phyloP scores from a whole-genome alignment of 2,113 vertebrate species.

The Percina caprodes region DNA sequence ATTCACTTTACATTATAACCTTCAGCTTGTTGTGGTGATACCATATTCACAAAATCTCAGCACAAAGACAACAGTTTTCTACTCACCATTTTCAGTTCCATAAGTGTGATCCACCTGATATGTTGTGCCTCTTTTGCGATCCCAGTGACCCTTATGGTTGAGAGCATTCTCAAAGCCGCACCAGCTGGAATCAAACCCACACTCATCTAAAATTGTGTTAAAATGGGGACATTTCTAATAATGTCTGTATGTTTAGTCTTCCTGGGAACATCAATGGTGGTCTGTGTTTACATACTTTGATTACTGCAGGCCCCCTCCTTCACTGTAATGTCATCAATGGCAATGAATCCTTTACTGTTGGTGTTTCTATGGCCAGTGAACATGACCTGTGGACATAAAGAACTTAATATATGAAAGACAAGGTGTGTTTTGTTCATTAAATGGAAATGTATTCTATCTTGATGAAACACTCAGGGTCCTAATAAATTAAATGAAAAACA shows the following conservation, averaged over 20 bases:
- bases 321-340: constrained; percentile 82
- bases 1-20: neutral
- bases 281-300: constrained; percentile 59
- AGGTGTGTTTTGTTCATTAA: neutral
- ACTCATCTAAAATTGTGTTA: constrained; percentile 60
- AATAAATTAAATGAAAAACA: neutral
- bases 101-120: constrained; percentile 80
- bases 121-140: constrained; percentile 57
- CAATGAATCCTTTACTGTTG: constrained; percentile 78
- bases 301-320: constrained; percentile 72
- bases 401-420: neutral
- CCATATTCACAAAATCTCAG: neutral
- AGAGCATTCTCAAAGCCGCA: constrained; percentile 77
- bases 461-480: neutral
- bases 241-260: neutral
- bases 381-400: constrained; percentile 62
- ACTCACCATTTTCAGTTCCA: constrained; percentile 78
- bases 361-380: constrained; percentile 71
- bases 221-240: neutral
- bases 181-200: constrained; percentile 77
- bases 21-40: neutral
- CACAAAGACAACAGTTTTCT: neutral
- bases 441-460: neutral
- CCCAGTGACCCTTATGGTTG: constrained; percentile 66
- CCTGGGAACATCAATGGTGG: neutral